Conservation (phyloP, 1,140 invertebrate genomes). For the Sycophila sp. region DNA sequence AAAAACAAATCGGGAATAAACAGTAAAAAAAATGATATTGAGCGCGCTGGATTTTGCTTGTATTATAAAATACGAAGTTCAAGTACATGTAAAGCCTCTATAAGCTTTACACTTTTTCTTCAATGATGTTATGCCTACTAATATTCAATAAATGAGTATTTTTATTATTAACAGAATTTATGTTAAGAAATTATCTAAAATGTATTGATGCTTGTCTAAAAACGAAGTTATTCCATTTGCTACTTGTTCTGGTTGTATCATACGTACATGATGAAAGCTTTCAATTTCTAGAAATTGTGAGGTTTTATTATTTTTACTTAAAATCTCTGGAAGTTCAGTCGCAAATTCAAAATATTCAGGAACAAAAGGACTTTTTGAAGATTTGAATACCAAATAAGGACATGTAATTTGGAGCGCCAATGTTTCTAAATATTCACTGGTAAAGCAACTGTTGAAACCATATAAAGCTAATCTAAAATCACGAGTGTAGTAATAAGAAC, state of each 20-base stretch:
- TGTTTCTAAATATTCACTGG: constrained; percentile 64
- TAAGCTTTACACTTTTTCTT: too few species aligned
- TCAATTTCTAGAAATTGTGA: constrained; percentile 73
- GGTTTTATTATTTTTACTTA: constrained; percentile 67
- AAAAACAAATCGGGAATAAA: too few species aligned
- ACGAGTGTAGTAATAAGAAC: constrained; percentile 72
- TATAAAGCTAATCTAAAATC: constrained; percentile 69
- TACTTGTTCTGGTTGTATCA: constrained; percentile 73
- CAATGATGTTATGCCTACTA: too few species aligned
- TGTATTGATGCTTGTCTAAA: constrained; percentile 52
- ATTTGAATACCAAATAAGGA: constrained; percentile 72
- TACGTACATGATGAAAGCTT: constrained; percentile 81
- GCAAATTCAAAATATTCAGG: constrained; percentile 64
- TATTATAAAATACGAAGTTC: too few species aligned
- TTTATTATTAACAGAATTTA: too few species aligned
- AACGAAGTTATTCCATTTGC: constrained; percentile 70
- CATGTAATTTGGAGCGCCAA: constrained; percentile 66
- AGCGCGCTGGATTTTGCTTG: too few species aligned
- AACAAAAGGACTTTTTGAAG: constrained; percentile 67
- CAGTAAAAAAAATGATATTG: too few species aligned
- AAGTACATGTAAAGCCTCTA: too few species aligned
- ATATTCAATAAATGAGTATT: too few species aligned
- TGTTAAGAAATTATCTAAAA: too few species aligned
- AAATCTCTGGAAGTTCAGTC: constrained; percentile 66
- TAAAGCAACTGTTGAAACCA: constrained; percentile 58